Conservation (phyloP, 2,797 vertebrate species). For the Okamejei kenojei region DNA sequence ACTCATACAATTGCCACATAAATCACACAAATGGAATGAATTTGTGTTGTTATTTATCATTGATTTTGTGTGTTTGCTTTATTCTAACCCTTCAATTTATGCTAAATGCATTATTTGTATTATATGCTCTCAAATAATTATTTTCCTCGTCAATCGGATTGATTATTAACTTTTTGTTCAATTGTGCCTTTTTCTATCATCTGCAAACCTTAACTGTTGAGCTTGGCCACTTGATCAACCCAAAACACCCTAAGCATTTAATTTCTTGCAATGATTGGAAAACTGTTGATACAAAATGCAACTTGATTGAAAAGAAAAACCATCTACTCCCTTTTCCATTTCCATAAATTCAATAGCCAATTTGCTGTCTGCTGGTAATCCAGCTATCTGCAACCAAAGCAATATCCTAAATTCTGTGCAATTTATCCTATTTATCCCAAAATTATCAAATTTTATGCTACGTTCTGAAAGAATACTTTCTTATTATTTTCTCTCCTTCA, state of each 20-base stretch:
- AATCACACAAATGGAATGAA: not conserved
- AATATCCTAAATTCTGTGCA: not conserved
- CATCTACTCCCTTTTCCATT: not conserved
- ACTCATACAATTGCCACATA: not conserved
- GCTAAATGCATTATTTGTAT: not conserved
- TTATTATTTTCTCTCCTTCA: not conserved
- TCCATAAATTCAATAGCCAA: not conserved
- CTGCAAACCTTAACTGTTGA: not conserved
- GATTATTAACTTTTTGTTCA: not conserved
- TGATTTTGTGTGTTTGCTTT: not conserved
- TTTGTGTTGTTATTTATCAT: not conserved
- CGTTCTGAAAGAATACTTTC: not conserved
- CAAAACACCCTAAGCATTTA: not conserved
- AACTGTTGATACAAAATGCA: not conserved
- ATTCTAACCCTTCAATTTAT: not conserved
- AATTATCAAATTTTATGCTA: not conserved
- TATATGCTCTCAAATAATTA: slow-evolving; percentile 7
- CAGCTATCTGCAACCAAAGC: not conserved
- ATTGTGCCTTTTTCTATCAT: not conserved
- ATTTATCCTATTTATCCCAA: not conserved
- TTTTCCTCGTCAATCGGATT: not conserved
- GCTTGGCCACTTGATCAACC: not conserved
- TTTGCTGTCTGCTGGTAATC: not conserved
- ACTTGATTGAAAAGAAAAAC: not conserved
- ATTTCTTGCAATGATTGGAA: not conserved